Base-by-base conservation (phyloP, 2,888 invertebrate species). In the Lasioglossum leucozonium region DNA sequence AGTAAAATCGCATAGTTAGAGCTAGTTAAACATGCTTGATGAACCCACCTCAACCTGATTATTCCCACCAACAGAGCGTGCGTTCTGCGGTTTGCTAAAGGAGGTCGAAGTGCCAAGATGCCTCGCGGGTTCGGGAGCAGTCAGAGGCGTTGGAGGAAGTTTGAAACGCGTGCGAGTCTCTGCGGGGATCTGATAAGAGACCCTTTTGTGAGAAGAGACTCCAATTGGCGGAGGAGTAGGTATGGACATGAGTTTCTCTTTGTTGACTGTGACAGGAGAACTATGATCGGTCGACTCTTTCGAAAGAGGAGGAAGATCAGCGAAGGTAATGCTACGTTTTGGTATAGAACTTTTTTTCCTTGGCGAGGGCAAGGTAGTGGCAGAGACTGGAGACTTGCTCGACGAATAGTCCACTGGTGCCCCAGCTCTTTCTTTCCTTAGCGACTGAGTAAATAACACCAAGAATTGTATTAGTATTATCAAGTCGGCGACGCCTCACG, bases 61-160 rank as follows among this genome's bases (percentile, higher is more conserved):
- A 89, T 90, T 93, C 91, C 93, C 94, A 87, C 89, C 91, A 91
- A 94, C 95, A 95, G 95, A 94, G 82, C 95, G 95, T 95, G 95
- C 95, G 93, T 94, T 94, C 95, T 95, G 95, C 93, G 92, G 92
- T 86, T 92, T 92, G 91, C 89, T 94, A 93, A 91, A 90, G 86
- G 91, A 91, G 91, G 91, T 87, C 86, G 91, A 84, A 86, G 92
- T 89, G 90, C 87, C 90, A 84, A 90, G 86, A 89, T 91, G 90
- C 85, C 89, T 89, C 82, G 87, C 79, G 86, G 87, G 91, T 79
- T 92, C 92, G 42, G 94, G 93, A 91, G 91, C 90, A 82, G 94
- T 94, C 81, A 95, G 88, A 69, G 94, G 94, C 74, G 95, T 95
- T 47, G 95, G 94, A 76, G 94, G 94, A 84, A 94, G 93, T 87